These are phyloP conservation scores for Mustela nigripes DNA, from an alignment of 2,113 vertebrate genomes.

Conservation along the genomic window DNA sequence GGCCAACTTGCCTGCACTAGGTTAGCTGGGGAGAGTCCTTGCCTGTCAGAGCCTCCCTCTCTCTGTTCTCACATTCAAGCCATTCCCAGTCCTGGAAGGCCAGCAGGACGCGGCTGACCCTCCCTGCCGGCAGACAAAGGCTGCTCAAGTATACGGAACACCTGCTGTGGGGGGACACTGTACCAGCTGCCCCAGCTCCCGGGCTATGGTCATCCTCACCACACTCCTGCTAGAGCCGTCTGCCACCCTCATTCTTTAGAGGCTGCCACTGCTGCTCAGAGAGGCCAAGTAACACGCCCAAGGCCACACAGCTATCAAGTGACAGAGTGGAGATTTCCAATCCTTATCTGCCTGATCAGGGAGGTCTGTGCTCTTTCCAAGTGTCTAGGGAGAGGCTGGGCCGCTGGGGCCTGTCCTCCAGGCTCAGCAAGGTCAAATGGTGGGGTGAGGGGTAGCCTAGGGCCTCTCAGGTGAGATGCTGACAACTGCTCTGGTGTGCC, in stretches of 20 bases:
- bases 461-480: neutral
- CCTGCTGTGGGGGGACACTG: neutral
- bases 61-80: neutral
- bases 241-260: neutral
- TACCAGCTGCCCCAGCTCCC: rapidly evolving
- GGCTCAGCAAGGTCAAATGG: neutral
- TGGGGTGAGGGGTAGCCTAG: neutral
- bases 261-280: neutral
- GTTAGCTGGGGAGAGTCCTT: neutral
- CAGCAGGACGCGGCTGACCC: neutral
- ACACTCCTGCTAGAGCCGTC: neutral
- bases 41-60: neutral
- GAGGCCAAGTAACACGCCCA: neutral
- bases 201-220: neutral
- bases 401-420: neutral
- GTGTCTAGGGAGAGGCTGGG: neutral
- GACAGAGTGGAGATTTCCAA: neutral
- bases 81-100: neutral
- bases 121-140: neutral
- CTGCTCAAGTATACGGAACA: neutral
- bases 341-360: neutral
- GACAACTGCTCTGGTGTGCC: neutral
- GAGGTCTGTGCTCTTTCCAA: neutral
- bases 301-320: neutral
- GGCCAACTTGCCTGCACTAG: too few relatives aligned